phyloP scores from a whole-genome alignment of 2,113 vertebrate genomes.

The Thinocorus orbignyianus region DNA sequence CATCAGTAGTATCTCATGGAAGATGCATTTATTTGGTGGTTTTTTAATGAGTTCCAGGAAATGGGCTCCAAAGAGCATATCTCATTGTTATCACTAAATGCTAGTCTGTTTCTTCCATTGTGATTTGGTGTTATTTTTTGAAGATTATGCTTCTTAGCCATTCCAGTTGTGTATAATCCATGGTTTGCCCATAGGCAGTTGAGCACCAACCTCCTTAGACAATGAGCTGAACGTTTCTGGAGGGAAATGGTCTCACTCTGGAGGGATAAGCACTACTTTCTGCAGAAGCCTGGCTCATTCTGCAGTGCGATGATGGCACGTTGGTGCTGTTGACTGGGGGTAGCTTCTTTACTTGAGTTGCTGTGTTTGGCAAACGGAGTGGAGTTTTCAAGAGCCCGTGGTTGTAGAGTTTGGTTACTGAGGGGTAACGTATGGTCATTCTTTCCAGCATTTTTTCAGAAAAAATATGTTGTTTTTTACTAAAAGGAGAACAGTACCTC shows the following conservation, averaged over 20 bases:
- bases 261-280: neutral
- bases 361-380: neutral
- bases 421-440: neutral
- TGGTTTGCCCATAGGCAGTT: neutral
- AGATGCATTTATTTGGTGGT: neutral
- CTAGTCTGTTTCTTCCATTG: neutral
- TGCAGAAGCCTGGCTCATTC: neutral
- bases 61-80: neutral
- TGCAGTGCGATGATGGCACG: neutral
- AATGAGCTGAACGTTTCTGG: accelerated
- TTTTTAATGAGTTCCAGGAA: neutral
- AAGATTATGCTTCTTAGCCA: neutral
- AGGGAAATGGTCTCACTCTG: neutral
- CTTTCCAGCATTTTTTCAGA: neutral
- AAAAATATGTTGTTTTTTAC: neutral
- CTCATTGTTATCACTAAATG: neutral
- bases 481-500: neutral
- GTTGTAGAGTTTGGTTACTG: neutral
- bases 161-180: neutral
- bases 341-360: neutral
- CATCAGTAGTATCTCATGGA: neutral
- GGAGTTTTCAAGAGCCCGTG: neutral
- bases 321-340: neutral
- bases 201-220: neutral
- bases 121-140: neutral